Base-by-base conservation (phyloP, 23 tunicate genomes). In the Aplidium turbinatum region DNA sequence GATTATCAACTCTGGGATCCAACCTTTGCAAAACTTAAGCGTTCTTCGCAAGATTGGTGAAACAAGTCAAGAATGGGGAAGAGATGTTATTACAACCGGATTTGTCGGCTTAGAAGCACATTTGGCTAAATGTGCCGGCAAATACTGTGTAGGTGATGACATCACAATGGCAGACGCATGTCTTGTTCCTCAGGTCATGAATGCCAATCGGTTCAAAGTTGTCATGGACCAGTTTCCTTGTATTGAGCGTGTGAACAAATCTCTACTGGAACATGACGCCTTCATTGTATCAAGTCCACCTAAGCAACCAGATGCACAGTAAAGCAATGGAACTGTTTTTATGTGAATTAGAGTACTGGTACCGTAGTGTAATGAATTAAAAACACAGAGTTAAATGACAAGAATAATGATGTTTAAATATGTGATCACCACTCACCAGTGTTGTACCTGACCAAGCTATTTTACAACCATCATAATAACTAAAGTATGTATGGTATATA, bases 91-190 rank as follows among this genome's bases (percentile, higher is more conserved):
- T 1, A 56, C 78, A 20, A 31, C 55, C 16, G 96, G 96, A 1
- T 82, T 89, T 71, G 66, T 62, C 13, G 88, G 78, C 13, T 39
- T 89, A 47, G 96, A 89, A 40, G 34, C 47, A 42, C 30, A 84
- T 24, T 40, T 89, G 68, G 33, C 4, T 13, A 38, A 28, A 29
- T 73, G 72, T 24, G 75, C 84, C 4, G 96, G 96, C 3, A 82
- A 68, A 3, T 89, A 82, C 42, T 89, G 80, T 36, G 84, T 89
- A 35, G 96, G 89, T 0, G 87, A 89, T 47, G 81, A 75, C 25
- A 66, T 89, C 1, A 89, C 96, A 0, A 89, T 89, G 47, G 96
- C 96, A 33, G 96, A 89, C 73, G 79, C 84, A 13, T 89, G 87
- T 45, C 52, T 89, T 1, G 88, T 89, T 0, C 96, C 96, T 4